These are phyloP conservation scores for Meliscaeva auricollis DNA, from an alignment of 2,888 invertebrate genomes.

Conservation along the genomic window DNA sequence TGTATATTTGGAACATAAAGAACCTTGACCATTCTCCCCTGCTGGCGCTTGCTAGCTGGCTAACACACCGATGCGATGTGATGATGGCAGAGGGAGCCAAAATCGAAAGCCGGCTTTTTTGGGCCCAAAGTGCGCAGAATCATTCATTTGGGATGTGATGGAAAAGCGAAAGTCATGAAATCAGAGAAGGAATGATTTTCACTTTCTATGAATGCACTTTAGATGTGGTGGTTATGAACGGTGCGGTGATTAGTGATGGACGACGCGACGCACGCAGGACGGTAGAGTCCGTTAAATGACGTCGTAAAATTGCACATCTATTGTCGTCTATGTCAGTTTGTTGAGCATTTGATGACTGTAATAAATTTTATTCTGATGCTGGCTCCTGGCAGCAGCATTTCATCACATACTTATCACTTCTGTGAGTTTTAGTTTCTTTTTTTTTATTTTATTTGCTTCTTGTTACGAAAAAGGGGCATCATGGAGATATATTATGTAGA, in stretches of 20 bases:
- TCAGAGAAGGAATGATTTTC: conserved; percentile 66
- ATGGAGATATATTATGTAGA: too few species aligned
- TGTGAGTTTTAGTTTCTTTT: neutral
- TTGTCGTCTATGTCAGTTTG: conserved; percentile 10
- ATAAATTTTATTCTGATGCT: neutral
- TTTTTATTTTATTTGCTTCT: neutral
- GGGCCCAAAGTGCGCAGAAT: conserved; percentile 77
- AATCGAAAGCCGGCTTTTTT: conserved; percentile 67
- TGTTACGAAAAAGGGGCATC: too few species aligned
- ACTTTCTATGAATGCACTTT: conserved; percentile 70
- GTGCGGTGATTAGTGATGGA: conserved; percentile 58
- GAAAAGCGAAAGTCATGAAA: conserved; percentile 76
- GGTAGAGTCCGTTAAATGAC: conserved; percentile 45
- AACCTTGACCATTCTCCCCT: conserved; percentile 82
- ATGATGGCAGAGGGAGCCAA: conserved; percentile 13
- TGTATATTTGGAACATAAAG: conserved; percentile 78
- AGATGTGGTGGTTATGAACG: conserved; percentile 50
- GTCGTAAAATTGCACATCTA: conserved; percentile 58
- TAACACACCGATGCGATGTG: too few species aligned
- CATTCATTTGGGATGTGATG: conserved; percentile 29
- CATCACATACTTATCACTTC: neutral
- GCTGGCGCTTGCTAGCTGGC: neutral
- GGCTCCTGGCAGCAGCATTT: neutral
- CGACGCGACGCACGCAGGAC: neutral
- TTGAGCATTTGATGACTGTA: conserved; percentile 20